Evolutionary conservation across 2,797 vertebrate genomes (phyloP).

Genomic region (Xyrichtys novacula): DNA sequence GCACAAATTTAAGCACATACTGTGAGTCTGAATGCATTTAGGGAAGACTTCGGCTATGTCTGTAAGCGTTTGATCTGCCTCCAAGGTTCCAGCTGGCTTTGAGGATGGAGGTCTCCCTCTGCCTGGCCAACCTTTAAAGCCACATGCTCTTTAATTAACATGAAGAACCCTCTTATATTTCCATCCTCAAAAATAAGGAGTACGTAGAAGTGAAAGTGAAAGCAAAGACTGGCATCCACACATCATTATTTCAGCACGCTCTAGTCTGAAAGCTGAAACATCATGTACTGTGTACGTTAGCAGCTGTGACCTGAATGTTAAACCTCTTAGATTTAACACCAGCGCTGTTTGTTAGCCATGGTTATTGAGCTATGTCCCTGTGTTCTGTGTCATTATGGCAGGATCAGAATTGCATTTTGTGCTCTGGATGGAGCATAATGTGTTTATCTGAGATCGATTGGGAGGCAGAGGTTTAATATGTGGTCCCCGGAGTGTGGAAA

Average conservation of each 20-base stretch:
- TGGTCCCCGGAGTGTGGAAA: slow-evolving; percentile 34
- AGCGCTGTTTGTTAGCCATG: slow-evolving; percentile 4
- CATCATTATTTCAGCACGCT: slow-evolving; percentile 23
- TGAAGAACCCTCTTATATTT: slow-evolving; percentile 42
- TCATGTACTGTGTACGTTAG: slow-evolving; percentile 5
- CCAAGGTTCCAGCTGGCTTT: slow-evolving; percentile 76
- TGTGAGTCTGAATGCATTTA: slow-evolving; percentile 38
- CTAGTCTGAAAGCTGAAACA: slow-evolving; percentile 23
- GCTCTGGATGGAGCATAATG: slow-evolving; percentile 69
- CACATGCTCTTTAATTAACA: slow-evolving; percentile 68
- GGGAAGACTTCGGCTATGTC: slow-evolving; percentile 46
- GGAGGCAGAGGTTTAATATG: slow-evolving; percentile 65
- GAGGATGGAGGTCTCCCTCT: slow-evolving; percentile 71
- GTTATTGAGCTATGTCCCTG: slow-evolving; percentile 37
- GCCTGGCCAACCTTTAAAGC: slow-evolving; percentile 75
- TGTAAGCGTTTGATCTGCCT: slow-evolving; percentile 73
- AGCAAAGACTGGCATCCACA: slow-evolving; percentile 17
- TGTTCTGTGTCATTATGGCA: slow-evolving; percentile 45
- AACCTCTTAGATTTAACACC: slow-evolving; percentile 8
- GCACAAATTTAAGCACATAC: neutral
- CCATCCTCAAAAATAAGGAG: slow-evolving; percentile 28
- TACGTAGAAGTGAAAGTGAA: neutral
- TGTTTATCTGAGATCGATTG: slow-evolving; percentile 74
- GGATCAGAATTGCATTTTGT: slow-evolving; percentile 67
- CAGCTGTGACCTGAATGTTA: slow-evolving; percentile 17